Evolutionary conservation across 2,113 vertebrate genomes (phyloP), one percentile per base, ranked within the genome.

Genomic region (Tachycineta bicolor): DNA sequence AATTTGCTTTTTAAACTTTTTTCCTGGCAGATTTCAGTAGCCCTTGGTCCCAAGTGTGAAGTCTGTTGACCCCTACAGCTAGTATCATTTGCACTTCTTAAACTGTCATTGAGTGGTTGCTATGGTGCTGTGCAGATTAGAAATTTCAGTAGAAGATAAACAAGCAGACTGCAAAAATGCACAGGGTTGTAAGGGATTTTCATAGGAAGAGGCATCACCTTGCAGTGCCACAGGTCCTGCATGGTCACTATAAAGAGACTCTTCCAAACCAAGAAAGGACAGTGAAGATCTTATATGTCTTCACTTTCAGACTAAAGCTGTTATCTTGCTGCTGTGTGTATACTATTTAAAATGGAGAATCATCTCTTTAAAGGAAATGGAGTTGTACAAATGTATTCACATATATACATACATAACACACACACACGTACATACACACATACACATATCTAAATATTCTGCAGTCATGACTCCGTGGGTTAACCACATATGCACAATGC

Each of bases 401-500:
- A 12, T 3, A 43, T 2, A 21, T 5, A 24, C 1, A 17, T 2
- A 17, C 19, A 33, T 10, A 52, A 49, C 29, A 34, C 5, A 34
- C 4, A 25, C 1, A 20, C 7, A n/a, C 5, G 19, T 1, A 19
- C 6, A 20, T 6, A 31, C 3, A 10, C 2, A 34, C 1, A 16
- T 2, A 8, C 4, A 24, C 1, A 22, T 3, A 46, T 18, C 33
- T n/a, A 70, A 62, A 80, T 39, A 16, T 33, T 60, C 33, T 79
- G 33, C 28, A 65, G 5, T n/a, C 65, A 37, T 29, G 12, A 71
- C 5, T 17, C 15, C 67, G 10, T 75, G 20, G 6, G 39, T 46
- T 83, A 86, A 65, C 5, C 19, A 5, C 14, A 65, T 19, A 50
- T 37, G 7, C 29, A 89, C 2, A 3, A 24, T 50, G 25, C 6